Evolutionary conservation across 2,888 invertebrate genomes (phyloP), one percentile per base, ranked within the genome.

Genomic region (Leptinotarsa juncta): DNA sequence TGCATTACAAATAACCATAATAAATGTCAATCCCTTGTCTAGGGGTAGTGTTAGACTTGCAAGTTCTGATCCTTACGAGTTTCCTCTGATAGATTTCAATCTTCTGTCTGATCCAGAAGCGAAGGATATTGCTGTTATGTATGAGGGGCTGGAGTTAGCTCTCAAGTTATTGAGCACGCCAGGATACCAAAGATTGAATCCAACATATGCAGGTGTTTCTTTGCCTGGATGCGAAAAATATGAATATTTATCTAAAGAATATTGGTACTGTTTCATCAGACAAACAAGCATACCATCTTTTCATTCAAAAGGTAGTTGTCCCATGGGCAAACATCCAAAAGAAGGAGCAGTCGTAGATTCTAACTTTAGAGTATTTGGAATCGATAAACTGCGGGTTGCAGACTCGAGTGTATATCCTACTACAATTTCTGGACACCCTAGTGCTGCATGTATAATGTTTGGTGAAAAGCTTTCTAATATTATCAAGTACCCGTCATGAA

Each of bases 391-490:
- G 50, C 89, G 93, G 4, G 92, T 93, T 0, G 92, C 89, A 1
- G 93, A 93, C 84, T 90, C 92, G 3, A 92, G 94, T 79, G 86
- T 94, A 57, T 90, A 91, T 80, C 93, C 93, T 0, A 85, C 88
- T 14, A 90, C 92, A 2, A 85, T 91, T 57, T 90, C 91, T 4
- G 91, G 92, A 3, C 93, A 94, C 83, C 93, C 92, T 0, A 91
- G 91, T 83, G 93, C 93, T 1, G 92, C 92, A 0, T 90, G 91
- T 1, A 90, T 91, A 76, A 93, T 93, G 91, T 91, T 93, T 69
- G 94, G 92, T 1, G 93, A 94, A 84, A 92, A 93, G 83, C 91
- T 90, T 4, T 90, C 93, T 0, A 92, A 93, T 84, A 87, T 93
- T 85, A 90, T 93, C 55, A 91, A 89, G 85, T 65, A 4, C 2